Evolutionary conservation across 2,888 invertebrate species (phyloP).

Genomic region (Taenaris catops): DNA sequence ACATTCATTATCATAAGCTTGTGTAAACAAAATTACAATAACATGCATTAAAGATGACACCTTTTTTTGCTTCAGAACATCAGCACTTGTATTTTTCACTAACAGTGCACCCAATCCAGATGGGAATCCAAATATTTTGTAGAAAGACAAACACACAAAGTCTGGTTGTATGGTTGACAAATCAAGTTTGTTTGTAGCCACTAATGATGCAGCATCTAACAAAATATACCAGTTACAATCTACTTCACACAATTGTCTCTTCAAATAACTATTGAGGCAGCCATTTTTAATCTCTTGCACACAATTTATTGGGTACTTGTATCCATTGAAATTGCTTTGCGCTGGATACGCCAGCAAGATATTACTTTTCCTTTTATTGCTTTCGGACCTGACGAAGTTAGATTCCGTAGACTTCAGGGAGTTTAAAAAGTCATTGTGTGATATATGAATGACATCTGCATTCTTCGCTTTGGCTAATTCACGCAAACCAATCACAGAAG

Average conservation of each 20-base stretch:
- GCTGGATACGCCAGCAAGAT: conserved; percentile 92
- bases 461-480: conserved; percentile 82
- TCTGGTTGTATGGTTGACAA: conserved; percentile 87
- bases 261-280: conserved; percentile 58
- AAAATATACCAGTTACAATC: conserved; percentile 85
- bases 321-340: conserved; percentile 97
- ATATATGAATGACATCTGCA: conserved; percentile 77
- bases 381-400: conserved; percentile 21
- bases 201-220: conserved; percentile 93
- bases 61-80: conserved; percentile 81
- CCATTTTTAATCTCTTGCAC: conserved; percentile 82
- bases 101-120: conserved; percentile 96
- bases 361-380: conserved; percentile 43
- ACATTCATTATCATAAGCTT: too few relatives aligned
- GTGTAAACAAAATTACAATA: too few relatives aligned
- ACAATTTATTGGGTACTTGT: conserved; percentile 91
- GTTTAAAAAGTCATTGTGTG: conserved; percentile 77
- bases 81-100: conserved; percentile 83
- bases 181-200: conserved; percentile 88
- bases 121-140: conserved; percentile 97
- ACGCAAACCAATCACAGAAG: conserved; percentile 96
- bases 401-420: conserved; percentile 32
- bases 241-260: conserved; percentile 50
- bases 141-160: conserved; percentile 95
- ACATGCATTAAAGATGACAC: too few relatives aligned